phyloP scores from a whole-genome alignment of 2,888 invertebrate species.

The Tinea pellionella region DNA sequence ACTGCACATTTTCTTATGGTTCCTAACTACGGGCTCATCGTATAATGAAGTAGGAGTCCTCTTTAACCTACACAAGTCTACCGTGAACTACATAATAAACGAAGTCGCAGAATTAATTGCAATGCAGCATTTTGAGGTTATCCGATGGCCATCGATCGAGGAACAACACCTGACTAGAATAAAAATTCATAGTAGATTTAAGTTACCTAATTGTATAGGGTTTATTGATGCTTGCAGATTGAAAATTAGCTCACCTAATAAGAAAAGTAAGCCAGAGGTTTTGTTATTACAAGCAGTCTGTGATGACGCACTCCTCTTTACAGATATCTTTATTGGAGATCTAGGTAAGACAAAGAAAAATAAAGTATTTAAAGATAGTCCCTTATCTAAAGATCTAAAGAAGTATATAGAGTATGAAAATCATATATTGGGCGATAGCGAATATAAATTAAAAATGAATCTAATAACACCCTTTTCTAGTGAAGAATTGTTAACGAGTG shows the following conservation, averaged over 20 bases:
- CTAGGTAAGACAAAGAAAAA: slow-evolving; percentile 43
- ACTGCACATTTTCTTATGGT: slow-evolving; percentile 51
- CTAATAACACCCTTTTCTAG: slow-evolving; percentile 40
- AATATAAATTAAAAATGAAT: slow-evolving; percentile 48
- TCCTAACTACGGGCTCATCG: slow-evolving; percentile 43
- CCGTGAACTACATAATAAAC: slow-evolving; percentile 47
- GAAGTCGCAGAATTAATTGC: slow-evolving; percentile 41
- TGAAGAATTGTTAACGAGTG: slow-evolving; percentile 49
- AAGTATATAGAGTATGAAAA: slow-evolving; percentile 53
- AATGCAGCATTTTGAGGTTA: slow-evolving; percentile 42
- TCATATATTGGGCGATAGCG: slow-evolving; percentile 50
- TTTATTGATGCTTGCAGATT: slow-evolving; percentile 53
- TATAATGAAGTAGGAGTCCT: slow-evolving; percentile 45
- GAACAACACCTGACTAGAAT: slow-evolving; percentile 55
- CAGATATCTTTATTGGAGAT: slow-evolving; percentile 46
- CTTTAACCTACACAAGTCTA: slow-evolving; percentile 50
- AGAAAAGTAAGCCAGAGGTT: slow-evolving; percentile 32
- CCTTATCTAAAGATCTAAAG: slow-evolving; percentile 38
- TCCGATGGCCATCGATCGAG: slow-evolving; percentile 52
- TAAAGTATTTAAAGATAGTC: slow-evolving; percentile 47
- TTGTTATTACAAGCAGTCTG: slow-evolving; percentile 57
- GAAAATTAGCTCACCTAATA: slow-evolving; percentile 39
- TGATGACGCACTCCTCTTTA: slow-evolving; percentile 51
- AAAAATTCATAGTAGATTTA: slow-evolving; percentile 48
- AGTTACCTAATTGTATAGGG: slow-evolving; percentile 59